These are phyloP conservation scores for Antechinus flavipes DNA, from an alignment of 2,113 vertebrate genomes.

Conservation along the genomic window DNA sequence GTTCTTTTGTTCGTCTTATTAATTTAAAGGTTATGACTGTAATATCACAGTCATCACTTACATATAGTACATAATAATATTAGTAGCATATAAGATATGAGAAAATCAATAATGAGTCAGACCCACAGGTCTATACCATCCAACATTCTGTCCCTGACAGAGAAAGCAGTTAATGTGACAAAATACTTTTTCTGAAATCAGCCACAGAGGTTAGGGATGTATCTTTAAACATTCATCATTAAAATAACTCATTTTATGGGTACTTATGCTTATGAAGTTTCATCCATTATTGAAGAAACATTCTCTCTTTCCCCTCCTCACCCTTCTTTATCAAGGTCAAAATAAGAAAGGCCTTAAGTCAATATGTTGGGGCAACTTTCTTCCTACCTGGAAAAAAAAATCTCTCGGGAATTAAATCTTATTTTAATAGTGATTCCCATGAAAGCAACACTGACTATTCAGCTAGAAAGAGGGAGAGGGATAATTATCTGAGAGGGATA, in stretches of 20 bases:
- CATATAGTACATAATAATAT: neutral
- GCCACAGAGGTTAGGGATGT: neutral
- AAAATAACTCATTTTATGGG: neutral
- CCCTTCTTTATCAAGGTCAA: neutral
- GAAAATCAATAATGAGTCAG: neutral
- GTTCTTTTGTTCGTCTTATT: conserved; percentile 63
- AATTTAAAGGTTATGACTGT: conserved; percentile 66
- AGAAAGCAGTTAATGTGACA: neutral
- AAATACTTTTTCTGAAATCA: neutral
- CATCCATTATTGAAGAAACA: neutral
- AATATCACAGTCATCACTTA: neutral
- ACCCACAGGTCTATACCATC: neutral
- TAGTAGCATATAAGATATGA: neutral
- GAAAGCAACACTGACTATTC: neutral
- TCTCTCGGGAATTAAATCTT: neutral
- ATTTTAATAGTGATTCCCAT: neutral
- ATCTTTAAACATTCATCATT: neutral
- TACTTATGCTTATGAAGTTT: neutral
- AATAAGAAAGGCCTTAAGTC: neutral
- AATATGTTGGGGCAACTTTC: neutral
- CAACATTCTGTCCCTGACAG: neutral
- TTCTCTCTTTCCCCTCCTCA: neutral
- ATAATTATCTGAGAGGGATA: neutral
- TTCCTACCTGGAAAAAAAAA: neutral
- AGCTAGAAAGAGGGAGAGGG: neutral